Percentiles rank a stretch among this genome's conserved stretches.
Evolutionary conservation across 1,140 invertebrate species (phyloP).

Genomic region (Cydia amplana): DNA sequence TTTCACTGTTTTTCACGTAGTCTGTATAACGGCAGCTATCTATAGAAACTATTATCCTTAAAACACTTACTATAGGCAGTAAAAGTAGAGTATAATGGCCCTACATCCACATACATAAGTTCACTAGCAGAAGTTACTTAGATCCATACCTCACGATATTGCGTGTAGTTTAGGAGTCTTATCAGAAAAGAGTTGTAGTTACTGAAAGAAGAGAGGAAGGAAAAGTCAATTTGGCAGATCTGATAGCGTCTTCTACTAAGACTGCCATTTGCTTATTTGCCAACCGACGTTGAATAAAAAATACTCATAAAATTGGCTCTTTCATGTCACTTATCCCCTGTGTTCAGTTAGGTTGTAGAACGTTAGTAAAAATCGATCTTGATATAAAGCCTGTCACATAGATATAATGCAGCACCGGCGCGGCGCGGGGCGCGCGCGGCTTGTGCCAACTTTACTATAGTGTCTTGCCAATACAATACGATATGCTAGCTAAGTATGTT

Average conservation of each 20-base stretch:
- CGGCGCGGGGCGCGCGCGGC: not conserved
- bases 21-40: too few species aligned
- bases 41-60: not conserved
- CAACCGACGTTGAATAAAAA: too few species aligned
- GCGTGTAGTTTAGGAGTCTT: constrained; percentile 15
- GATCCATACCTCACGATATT: not conserved
- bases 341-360: too few species aligned
- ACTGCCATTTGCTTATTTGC: too few species aligned
- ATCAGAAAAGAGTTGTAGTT: constrained; percentile 33
- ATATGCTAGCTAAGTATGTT: constrained; percentile 7
- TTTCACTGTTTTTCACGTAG: too few species aligned
- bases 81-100: not conserved
- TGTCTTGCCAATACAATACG: constrained; percentile 32
- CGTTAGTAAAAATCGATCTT: too few species aligned
- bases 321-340: too few species aligned
- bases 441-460: constrained; percentile 23
- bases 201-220: too few species aligned
- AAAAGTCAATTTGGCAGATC: too few species aligned
- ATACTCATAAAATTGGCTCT: too few species aligned
- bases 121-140: constrained; percentile 10
- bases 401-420: not conserved
- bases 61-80: not conserved
- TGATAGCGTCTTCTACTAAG: too few species aligned
- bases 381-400: not conserved
- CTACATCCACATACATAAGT: not conserved